Evolutionary conservation across 2,797 vertebrate species (phyloP).

Genomic region (Taenioides sp.): DNA sequence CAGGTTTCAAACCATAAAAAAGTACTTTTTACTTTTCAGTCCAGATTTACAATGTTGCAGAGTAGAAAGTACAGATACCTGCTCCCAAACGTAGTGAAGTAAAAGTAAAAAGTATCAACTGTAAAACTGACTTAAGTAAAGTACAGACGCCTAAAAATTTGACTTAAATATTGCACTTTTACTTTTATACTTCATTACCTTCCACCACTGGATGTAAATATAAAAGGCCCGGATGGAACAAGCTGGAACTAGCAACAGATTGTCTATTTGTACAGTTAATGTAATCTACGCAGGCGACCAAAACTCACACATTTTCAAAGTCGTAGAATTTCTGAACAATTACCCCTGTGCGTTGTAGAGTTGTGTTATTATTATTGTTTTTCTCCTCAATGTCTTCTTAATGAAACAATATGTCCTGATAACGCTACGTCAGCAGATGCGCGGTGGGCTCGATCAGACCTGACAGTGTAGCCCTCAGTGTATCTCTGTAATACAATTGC

Average conservation of each 20-base stretch:
- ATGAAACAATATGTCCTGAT: neutral
- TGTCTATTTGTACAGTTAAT: neutral
- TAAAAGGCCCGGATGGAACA: neutral
- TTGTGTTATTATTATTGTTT: constrained; percentile 1
- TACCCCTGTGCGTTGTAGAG: neutral
- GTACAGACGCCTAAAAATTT: too few relatives aligned
- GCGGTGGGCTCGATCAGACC: constrained; percentile 1
- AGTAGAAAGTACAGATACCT: too few relatives aligned
- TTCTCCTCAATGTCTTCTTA: neutral
- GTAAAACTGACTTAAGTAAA: too few relatives aligned
- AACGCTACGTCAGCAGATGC: constrained; percentile 11
- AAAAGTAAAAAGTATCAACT: too few relatives aligned
- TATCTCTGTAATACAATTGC: constrained; percentile 8
- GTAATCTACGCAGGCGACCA: too few relatives aligned
- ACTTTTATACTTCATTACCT: too few relatives aligned
- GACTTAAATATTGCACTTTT: too few relatives aligned
- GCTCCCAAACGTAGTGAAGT: too few relatives aligned
- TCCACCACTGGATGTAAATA: too few relatives aligned
- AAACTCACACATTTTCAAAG: neutral
- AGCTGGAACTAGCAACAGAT: constrained; percentile 21
- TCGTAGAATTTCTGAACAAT: neutral
- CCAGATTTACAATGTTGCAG: too few relatives aligned
- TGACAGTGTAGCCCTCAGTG: neutral
- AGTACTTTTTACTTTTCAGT: too few relatives aligned
- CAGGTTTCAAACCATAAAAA: too few relatives aligned